Evolutionary conservation across 1,140 invertebrate genomes (phyloP).

Genomic region (Drosophila arizonae): DNA sequence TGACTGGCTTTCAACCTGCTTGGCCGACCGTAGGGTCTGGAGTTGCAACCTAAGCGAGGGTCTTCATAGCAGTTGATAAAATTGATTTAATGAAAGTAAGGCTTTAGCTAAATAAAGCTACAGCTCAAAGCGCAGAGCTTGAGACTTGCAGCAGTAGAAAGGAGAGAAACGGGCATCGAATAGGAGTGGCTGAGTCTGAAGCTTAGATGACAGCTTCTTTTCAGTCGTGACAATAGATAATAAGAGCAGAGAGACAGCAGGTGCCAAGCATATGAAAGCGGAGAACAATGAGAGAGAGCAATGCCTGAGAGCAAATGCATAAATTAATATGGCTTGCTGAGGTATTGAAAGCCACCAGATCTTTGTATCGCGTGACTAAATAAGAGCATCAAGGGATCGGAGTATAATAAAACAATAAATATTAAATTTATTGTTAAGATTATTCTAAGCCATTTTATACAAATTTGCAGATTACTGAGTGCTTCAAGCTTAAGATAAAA

Average conservation of each 20-base stretch:
- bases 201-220: no score
- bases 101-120: background rate
- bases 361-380: background rate
- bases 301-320: no score
- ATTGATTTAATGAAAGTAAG: background rate
- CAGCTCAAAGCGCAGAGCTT: background rate
- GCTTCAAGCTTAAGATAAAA: no score
- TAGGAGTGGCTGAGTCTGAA: no score
- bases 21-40: background rate
- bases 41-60: slow-evolving; percentile 15
- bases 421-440: no score
- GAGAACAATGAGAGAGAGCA: background rate
- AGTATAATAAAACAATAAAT: background rate
- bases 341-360: no score
- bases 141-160: background rate
- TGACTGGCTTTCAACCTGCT: slow-evolving; percentile 57
- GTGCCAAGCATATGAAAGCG: background rate
- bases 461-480: no score
- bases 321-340: no score
- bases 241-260: no score
- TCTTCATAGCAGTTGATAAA: background rate
- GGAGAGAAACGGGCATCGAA: background rate
- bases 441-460: no score
- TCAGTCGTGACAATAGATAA: no score
- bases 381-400: background rate